Conservation (phyloP, 2,888 invertebrate species). For the Nomada goodeniana region DNA sequence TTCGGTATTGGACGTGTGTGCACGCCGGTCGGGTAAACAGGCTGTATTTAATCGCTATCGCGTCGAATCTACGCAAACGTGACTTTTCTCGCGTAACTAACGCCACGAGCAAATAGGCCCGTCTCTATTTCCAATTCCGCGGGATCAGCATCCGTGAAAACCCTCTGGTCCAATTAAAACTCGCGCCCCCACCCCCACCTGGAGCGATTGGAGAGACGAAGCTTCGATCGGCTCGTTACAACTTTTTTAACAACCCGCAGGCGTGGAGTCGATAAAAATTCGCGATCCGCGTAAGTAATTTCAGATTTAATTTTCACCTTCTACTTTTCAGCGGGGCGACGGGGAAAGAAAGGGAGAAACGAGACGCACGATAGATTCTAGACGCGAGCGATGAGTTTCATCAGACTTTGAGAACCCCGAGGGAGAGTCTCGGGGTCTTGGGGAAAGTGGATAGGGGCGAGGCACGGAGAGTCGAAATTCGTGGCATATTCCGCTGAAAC, state of each 20-base stretch:
- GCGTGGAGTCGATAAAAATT: not conserved
- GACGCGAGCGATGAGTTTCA: constrained; percentile 36
- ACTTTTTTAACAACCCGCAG: constrained; percentile 15
- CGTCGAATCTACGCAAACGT: constrained; percentile 36
- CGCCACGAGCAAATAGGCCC: constrained; percentile 24
- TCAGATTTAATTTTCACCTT: too few relatives aligned
- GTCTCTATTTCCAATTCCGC: constrained; percentile 21
- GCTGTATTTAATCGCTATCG: constrained; percentile 33
- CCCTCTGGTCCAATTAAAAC: constrained; percentile 37
- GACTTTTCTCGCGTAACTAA: constrained; percentile 49
- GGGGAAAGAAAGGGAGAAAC: too few relatives aligned
- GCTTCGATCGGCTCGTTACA: constrained; percentile 17
- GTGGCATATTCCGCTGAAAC: constrained; percentile 62
- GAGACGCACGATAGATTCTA: constrained; percentile 20
- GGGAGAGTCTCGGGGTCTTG: not conserved
- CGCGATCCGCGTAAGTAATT: not conserved
- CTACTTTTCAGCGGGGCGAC: too few relatives aligned
- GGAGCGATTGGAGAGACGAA: constrained; percentile 12
- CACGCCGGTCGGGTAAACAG: constrained; percentile 17
- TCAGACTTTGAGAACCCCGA: not conserved
- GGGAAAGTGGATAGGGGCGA: not conserved
- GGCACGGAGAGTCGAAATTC: constrained; percentile 49
- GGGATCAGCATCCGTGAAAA: not conserved
- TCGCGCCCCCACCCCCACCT: not conserved
- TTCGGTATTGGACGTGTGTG: constrained; percentile 10